Conservation (phyloP, 2,113 vertebrate species). For the human region DNA sequence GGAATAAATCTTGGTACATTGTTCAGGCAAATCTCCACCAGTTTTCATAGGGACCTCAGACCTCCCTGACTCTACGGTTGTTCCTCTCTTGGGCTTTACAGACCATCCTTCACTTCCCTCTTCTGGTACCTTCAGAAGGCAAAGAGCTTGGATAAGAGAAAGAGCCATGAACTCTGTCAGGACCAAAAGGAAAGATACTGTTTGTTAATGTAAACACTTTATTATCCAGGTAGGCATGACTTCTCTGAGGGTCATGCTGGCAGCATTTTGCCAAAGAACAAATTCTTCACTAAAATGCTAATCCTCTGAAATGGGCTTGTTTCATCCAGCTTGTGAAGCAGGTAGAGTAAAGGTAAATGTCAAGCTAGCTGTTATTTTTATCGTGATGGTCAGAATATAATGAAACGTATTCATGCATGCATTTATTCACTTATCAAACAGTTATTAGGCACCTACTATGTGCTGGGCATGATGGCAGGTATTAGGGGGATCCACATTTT, state of each 20-base stretch:
- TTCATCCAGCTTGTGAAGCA: background rate
- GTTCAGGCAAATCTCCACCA: background rate
- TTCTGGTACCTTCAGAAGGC: background rate
- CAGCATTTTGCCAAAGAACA: background rate
- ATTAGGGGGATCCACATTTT: background rate
- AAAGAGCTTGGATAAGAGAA: background rate
- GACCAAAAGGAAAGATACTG: background rate
- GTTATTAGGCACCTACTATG: background rate
- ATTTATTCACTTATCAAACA: background rate
- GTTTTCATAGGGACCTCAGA: background rate
- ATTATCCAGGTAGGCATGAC: background rate
- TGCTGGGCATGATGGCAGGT: background rate
- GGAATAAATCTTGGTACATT: background rate
- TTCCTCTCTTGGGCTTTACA: background rate
- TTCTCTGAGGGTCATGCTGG: background rate
- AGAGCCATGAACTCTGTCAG: background rate
- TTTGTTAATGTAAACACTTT: background rate
- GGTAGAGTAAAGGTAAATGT: background rate
- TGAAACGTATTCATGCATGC: background rate
- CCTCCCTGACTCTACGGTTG: background rate
- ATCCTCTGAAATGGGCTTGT: background rate
- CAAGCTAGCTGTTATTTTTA: background rate
- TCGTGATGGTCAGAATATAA: background rate
- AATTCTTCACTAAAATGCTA: conserved; percentile 8
- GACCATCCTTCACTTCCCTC: background rate